Conservation (phyloP, 1,140 invertebrate species). For the Nephotettix cincticeps region DNA sequence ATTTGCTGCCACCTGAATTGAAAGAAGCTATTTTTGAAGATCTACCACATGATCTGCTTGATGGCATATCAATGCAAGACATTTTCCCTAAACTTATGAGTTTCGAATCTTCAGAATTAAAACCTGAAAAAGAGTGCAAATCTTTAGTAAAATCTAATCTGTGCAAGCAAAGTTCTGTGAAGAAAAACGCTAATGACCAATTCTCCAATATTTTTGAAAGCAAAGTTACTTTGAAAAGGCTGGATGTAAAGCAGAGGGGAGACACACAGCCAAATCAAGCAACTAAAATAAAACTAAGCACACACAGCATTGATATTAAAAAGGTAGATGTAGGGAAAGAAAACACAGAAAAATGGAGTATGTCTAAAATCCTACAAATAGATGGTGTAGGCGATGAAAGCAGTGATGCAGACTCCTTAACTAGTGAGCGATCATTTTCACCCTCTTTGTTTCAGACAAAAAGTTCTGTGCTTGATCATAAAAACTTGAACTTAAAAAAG, state of each 20-base stretch:
- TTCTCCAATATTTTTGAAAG: background rate
- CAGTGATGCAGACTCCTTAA: constrained; percentile 25
- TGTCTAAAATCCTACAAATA: constrained; percentile 54
- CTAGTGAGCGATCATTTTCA: too few species aligned
- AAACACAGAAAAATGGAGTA: constrained; percentile 29
- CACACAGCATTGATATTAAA: background rate
- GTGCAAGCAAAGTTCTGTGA: background rate
- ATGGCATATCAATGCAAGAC: constrained; percentile 78
- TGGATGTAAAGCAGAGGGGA: too few species aligned
- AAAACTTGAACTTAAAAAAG: too few species aligned
- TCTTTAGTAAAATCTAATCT: too few species aligned
- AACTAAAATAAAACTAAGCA: too few species aligned
- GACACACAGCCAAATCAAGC: too few species aligned
- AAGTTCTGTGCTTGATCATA: too few species aligned
- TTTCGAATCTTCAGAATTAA: constrained; percentile 47
- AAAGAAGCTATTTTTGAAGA: constrained; percentile 83
- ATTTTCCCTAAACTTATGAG: constrained; percentile 60
- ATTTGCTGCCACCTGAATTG: constrained; percentile 74
- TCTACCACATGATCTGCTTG: constrained; percentile 72
- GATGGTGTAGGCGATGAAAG: constrained; percentile 63
- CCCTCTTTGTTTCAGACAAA: too few species aligned
- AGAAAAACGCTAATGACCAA: background rate
- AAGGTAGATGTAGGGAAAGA: background rate
- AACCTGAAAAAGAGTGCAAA: constrained; percentile 21
- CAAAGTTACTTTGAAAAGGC: too few species aligned